phyloP scores from a whole-genome alignment of 92 coral and sea anemone genomes.

The Paragorgia papillata region DNA sequence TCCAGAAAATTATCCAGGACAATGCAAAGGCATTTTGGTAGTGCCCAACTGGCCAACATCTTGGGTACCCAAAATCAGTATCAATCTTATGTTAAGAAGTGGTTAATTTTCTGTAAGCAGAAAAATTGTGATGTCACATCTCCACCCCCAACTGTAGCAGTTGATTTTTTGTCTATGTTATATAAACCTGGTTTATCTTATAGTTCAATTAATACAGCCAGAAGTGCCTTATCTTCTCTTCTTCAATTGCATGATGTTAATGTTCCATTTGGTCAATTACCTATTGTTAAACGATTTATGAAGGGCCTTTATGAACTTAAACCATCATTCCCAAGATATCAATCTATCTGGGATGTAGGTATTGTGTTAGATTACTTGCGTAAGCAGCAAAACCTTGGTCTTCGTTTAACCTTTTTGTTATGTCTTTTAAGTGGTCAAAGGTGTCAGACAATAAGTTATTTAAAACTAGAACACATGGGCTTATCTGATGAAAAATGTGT shows the following conservation, averaged over 20 bases:
- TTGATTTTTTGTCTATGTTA: conserved; percentile 25
- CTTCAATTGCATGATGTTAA: background rate
- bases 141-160: conserved; percentile 20
- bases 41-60: conserved; percentile 63
- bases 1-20: conserved; percentile 58
- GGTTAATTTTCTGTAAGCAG: conserved; percentile 30
- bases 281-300: too few species aligned
- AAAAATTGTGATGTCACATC: conserved; percentile 10
- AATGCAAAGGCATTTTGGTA: conserved; percentile 50
- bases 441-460: conserved; percentile 46
- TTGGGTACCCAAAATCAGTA: conserved; percentile 52
- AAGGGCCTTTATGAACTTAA: conserved; percentile 37
- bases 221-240: conserved; percentile 3
- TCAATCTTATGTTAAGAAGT: background rate
- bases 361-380: conserved; percentile 40
- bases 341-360: conserved; percentile 45
- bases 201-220: conserved; percentile 17
- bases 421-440: conserved; percentile 44
- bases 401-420: conserved; percentile 27
- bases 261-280: too few species aligned
- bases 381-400: conserved; percentile 26
- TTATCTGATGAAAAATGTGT: conserved; percentile 9
- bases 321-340: conserved; percentile 45
- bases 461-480: conserved; percentile 25
- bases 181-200: background rate